Percentiles rank a stretch among this genome's conserved stretches.
Evolutionary conservation across 1,140 invertebrate species (phyloP).

Genomic region (Pseudomyrmex concolor): DNA sequence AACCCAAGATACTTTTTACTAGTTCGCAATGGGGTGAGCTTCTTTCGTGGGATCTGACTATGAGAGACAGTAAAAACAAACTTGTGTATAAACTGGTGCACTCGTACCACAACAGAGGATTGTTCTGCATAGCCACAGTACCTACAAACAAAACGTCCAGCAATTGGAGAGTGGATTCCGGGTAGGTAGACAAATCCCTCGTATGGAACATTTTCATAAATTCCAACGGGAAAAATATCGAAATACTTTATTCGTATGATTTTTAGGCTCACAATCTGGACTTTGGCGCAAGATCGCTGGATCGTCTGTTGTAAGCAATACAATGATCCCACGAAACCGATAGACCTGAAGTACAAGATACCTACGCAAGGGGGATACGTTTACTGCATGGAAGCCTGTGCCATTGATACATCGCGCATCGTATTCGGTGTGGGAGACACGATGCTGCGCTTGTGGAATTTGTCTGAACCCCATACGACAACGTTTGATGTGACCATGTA

Average conservation of each 20-base stretch:
- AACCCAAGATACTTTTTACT: conserved; percentile 83
- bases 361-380: conserved; percentile 89
- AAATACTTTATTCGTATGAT: conserved; percentile 11
- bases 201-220: neutral
- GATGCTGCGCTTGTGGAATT: conserved; percentile 90
- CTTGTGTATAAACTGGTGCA: conserved; percentile 83
- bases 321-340: conserved; percentile 28
- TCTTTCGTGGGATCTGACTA: conserved; percentile 83
- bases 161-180: conserved; percentile 72
- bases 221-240: neutral
- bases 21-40: conserved; percentile 85
- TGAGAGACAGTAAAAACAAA: conserved; percentile 34
- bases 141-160: conserved; percentile 51
- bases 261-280: conserved; percentile 85
- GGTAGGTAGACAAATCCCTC: conserved; percentile 6
- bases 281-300: conserved; percentile 87
- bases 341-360: conserved; percentile 83
- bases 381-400: conserved; percentile 88
- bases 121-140: conserved; percentile 84
- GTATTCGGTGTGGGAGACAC: conserved; percentile 90
- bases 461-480: conserved; percentile 84
- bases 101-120: conserved; percentile 83
- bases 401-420: conserved; percentile 89
- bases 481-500: conserved; percentile 84
- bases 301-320: conserved; percentile 86